A percentile compares a stretch with the other conserved stretches of the same genome.
These are phyloP conservation scores for Argyra leucocephala DNA, from an alignment of 2,888 invertebrate genomes.

Conservation along the genomic window DNA sequence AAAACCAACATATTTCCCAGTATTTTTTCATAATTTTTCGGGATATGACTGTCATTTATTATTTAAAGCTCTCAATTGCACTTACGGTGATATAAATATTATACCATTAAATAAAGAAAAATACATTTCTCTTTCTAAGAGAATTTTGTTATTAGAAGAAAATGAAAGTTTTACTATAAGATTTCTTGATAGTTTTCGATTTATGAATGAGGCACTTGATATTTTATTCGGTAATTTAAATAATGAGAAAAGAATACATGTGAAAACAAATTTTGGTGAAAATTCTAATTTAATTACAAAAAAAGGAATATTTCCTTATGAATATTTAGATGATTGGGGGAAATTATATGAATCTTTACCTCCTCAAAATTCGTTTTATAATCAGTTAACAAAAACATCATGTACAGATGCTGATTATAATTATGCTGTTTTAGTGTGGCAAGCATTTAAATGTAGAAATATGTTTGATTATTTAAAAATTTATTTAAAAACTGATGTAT, in stretches of 20 bases:
- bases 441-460: slow-evolving; percentile 27
- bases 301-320: slow-evolving; percentile 33
- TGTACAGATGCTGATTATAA: slow-evolving; percentile 28
- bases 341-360: slow-evolving; percentile 21
- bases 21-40: slow-evolving; percentile 15
- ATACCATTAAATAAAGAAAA: slow-evolving; percentile 22
- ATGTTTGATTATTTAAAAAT: slow-evolving; percentile 34
- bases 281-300: slow-evolving; percentile 24
- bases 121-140: slow-evolving; percentile 20
- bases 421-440: slow-evolving; percentile 33
- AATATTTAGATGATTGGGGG: slow-evolving; percentile 24
- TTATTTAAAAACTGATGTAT: slow-evolving; percentile 33
- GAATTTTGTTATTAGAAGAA: slow-evolving; percentile 15
- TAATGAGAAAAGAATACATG: slow-evolving; percentile 10
- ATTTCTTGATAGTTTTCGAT: slow-evolving; percentile 17
- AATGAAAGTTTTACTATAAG: slow-evolving; percentile 11
- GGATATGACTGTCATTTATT: slow-evolving; percentile 19
- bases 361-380: slow-evolving; percentile 24
- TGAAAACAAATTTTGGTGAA: slow-evolving; percentile 9
- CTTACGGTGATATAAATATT: slow-evolving; percentile 14
- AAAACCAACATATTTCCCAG: slow-evolving; percentile 12
- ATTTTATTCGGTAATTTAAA: slow-evolving; percentile 13
- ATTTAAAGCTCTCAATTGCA: slow-evolving; percentile 10
- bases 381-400: slow-evolving; percentile 22
- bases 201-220: slow-evolving; percentile 16